These are phyloP conservation scores for Phalacrocorax carbo DNA, from an alignment of 2,113 vertebrate species.

Conservation along the genomic window DNA sequence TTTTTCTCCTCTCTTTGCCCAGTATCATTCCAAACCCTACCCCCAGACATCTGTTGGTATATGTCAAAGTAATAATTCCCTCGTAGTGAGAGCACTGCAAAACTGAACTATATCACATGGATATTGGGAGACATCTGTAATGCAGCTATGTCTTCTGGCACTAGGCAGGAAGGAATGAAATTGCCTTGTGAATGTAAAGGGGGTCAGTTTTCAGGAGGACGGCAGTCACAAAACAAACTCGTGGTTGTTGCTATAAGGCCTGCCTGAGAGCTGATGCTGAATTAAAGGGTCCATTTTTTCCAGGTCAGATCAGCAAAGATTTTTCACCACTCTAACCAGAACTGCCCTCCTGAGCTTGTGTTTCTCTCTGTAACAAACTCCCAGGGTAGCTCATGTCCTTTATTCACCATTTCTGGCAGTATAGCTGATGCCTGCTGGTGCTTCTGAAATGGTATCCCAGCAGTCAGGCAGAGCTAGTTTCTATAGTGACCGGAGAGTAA, in stretches of 20 bases:
- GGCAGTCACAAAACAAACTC: not conserved
- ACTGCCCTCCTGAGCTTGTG: not conserved
- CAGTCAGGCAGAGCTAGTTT: not conserved
- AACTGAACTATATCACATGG: not conserved
- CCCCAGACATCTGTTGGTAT: not conserved
- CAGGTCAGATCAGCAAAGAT: not conserved
- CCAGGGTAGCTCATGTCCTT: not conserved
- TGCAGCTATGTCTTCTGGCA: not conserved
- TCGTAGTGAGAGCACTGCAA: not conserved
- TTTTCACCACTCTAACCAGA: not conserved
- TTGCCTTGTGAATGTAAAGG: not conserved
- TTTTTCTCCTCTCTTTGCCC: not conserved
- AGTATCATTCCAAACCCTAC: not conserved
- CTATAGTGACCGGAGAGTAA: slow-evolving; percentile 14
- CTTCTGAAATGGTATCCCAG: not conserved
- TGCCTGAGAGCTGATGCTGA: not conserved
- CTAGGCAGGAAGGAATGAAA: not conserved
- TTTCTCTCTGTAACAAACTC: not conserved
- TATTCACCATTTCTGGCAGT: not conserved
- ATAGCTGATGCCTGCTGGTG: not conserved
- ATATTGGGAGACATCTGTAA: not conserved
- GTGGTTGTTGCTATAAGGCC: not conserved
- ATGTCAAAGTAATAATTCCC: not conserved
- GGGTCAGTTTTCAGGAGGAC: not conserved
- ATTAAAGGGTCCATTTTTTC: not conserved